A percentile compares a stretch with the other conserved stretches of the same genome.
These are phyloP conservation scores for Hormiphora californensis DNA, from an alignment of 37 sponge, comb jelly and placozoan genomes.

Conservation along the genomic window DNA sequence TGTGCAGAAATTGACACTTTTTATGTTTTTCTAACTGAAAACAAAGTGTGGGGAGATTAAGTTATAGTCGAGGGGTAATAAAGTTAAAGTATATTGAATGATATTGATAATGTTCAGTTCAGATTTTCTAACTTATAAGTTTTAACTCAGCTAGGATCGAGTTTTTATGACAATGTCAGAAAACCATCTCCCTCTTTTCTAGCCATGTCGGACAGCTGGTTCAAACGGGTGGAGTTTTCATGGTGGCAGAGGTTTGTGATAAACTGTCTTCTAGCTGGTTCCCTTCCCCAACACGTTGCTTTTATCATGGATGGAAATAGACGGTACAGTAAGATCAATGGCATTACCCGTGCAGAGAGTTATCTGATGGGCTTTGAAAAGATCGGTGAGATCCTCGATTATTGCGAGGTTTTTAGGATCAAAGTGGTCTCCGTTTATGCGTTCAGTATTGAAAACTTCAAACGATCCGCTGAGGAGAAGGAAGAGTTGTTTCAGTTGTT, in stretches of 20 bases:
- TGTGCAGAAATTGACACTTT: neutral
- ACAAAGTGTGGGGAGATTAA: neutral
- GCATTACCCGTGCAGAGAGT: conserved; percentile 57
- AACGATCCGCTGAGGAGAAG: conserved; percentile 85
- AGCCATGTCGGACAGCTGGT: conserved; percentile 28
- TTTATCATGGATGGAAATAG: conserved; percentile 99
- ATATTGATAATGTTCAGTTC: neutral
- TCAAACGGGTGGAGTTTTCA: conserved; percentile 18
- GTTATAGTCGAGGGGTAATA: neutral
- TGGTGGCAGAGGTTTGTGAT: conserved; percentile 54
- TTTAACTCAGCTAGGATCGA: no score
- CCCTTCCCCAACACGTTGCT: conserved; percentile 82
- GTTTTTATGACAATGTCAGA: no score
- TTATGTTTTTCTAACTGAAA: no score
- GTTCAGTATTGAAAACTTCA: conserved; percentile 98
- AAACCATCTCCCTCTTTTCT: neutral
- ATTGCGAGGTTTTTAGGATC: conserved; percentile 87
- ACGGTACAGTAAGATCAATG: conserved; percentile 64
- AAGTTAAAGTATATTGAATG: neutral
- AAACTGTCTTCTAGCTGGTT: conserved; percentile 26
- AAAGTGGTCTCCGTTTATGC: conserved; percentile 92
- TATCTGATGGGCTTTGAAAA: conserved; percentile 93
- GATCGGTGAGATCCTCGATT: conserved; percentile 80
- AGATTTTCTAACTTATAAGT: neutral
- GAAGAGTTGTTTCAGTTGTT: conserved; percentile 87